These are phyloP conservation scores for Ciconia nigra DNA, from an alignment of 2,797 vertebrate genomes.

Conservation along the genomic window DNA sequence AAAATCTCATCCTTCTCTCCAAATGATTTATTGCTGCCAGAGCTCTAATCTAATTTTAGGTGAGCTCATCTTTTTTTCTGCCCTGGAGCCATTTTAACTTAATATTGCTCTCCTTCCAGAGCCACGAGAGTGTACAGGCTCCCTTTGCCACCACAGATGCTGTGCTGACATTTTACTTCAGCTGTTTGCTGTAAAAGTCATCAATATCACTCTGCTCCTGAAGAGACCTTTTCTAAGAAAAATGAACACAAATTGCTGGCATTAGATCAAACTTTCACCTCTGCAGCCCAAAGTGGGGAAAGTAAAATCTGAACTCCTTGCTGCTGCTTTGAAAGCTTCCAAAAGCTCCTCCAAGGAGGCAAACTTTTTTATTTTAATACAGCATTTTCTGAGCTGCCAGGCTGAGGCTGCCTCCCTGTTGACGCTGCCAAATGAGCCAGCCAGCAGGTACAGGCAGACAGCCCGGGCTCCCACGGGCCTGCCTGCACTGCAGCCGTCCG, in stretches of 20 bases:
- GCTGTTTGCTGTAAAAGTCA: constrained; percentile 31
- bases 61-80: constrained; percentile 12
- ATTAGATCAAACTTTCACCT: constrained; percentile 34
- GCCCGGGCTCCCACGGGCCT: not conserved
- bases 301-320: not conserved
- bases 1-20: not conserved
- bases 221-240: constrained; percentile 28
- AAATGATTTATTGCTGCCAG: constrained; percentile 53
- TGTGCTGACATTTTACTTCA: constrained; percentile 40
- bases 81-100: constrained; percentile 59
- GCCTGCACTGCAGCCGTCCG: not conserved
- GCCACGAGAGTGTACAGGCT: not conserved
- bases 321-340: not conserved
- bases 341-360: not conserved
- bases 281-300: not conserved
- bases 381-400: not conserved
- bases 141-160: constrained; percentile 5
- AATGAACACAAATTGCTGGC: constrained; percentile 42
- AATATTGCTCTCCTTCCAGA: constrained; percentile 48
- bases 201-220: not conserved
- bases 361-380: not conserved
- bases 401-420: not conserved
- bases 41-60: constrained; percentile 51
- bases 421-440: accelerated
- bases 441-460: not conserved